These are phyloP conservation scores for Neria commutata DNA, from an alignment of 2,888 invertebrate genomes.

Conservation along the genomic window DNA sequence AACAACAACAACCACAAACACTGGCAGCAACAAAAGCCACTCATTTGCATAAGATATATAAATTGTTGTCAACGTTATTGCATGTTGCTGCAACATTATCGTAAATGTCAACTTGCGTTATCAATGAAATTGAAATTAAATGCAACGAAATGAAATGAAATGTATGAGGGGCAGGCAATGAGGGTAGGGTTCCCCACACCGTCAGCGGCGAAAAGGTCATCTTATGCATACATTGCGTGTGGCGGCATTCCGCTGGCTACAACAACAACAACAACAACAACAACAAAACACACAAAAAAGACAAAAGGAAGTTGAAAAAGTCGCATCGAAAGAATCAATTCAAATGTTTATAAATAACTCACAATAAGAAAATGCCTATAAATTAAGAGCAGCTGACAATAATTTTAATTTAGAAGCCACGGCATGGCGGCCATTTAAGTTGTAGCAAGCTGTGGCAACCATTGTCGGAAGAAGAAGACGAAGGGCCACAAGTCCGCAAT, in stretches of 20 bases:
- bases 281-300: too few relatives aligned
- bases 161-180: too few relatives aligned
- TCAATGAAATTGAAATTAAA: conserved; percentile 37
- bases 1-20: too few relatives aligned
- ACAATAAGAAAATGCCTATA: conserved; percentile 8
- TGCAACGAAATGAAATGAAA: too few relatives aligned
- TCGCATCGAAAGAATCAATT: too few relatives aligned
- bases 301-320: too few relatives aligned
- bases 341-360: too few relatives aligned
- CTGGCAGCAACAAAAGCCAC: conserved; percentile 1
- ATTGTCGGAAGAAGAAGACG: background rate
- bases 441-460: background rate
- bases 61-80: conserved; percentile 26
- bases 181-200: background rate
- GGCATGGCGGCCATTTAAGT: conserved; percentile 3
- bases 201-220: background rate
- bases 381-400: conserved; percentile 14
- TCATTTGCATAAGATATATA: conserved; percentile 7
- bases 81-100: conserved; percentile 38
- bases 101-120: conserved; percentile 60
- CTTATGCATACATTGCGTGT: background rate
- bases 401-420: conserved; percentile 15
- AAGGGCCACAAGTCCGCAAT: too few relatives aligned
- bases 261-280: background rate
- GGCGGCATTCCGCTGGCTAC: background rate